Percentiles rank a stretch among this genome's conserved stretches.
phyloP scores from a whole-genome alignment of 2,113 vertebrate genomes.

The Accipiter cooperii region DNA sequence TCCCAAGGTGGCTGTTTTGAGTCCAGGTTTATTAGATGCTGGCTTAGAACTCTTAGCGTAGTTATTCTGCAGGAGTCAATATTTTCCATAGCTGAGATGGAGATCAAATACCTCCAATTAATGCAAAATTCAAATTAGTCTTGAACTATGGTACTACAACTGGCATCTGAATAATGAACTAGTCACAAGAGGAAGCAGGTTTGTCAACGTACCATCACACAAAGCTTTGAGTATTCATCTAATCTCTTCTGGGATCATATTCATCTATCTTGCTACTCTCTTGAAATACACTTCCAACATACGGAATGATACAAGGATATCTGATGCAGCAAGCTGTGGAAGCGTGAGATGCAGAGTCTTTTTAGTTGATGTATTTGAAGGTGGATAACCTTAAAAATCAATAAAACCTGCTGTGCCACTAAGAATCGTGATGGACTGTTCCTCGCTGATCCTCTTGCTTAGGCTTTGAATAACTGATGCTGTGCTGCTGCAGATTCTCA shows the following conservation, averaged over 20 bases:
- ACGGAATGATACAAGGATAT: neutral
- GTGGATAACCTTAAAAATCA: slow-evolving; percentile 44
- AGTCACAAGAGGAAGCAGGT: neutral
- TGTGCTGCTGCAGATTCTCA: neutral
- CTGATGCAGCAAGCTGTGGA: neutral
- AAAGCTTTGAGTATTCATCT: neutral
- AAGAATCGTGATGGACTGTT: slow-evolving; percentile 5
- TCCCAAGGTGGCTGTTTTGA: neutral
- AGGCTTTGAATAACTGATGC: neutral
- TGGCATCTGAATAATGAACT: neutral
- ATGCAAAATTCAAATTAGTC: slow-evolving; percentile 30
- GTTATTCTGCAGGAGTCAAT: neutral
- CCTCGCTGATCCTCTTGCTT: neutral
- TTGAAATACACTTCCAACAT: neutral
- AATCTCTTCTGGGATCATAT: neutral
- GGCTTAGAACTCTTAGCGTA: neutral
- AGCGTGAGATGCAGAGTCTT: neutral
- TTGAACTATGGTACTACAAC: neutral
- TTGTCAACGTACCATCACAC: neutral
- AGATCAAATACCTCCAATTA: neutral
- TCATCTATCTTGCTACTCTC: neutral
- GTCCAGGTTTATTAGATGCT: neutral
- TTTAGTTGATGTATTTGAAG: slow-evolving; percentile 8
- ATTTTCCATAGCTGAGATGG: neutral
- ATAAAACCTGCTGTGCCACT: neutral